A percentile compares a stretch with the other conserved stretches of the same genome.
These are phyloP conservation scores for Taenioides sp. DNA, from an alignment of 2,797 vertebrate species.

Conservation along the genomic window DNA sequence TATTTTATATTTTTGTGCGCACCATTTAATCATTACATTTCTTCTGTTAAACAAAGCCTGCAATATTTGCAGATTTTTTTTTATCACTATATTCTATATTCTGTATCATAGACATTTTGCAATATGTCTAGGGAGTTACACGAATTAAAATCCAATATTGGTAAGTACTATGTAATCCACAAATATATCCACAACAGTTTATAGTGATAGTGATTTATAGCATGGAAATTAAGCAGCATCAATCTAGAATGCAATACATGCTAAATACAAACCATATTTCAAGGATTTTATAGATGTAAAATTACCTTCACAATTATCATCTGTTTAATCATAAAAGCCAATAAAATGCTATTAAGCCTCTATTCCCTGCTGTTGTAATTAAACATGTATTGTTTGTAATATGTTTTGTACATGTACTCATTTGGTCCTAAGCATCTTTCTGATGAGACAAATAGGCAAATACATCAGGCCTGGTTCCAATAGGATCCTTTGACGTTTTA, in stretches of 20 bases:
- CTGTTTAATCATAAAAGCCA: neutral
- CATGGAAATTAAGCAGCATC: neutral
- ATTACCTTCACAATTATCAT: neutral
- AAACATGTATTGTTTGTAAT: neutral
- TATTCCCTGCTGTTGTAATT: neutral
- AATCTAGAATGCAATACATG: neutral
- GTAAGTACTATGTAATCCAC: neutral
- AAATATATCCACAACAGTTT: too few species aligned
- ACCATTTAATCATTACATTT: too few species aligned
- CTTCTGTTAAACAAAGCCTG: too few species aligned
- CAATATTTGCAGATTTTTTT: too few species aligned
- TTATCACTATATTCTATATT: too few species aligned
- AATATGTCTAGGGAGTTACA: neutral
- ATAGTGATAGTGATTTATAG: too few species aligned
- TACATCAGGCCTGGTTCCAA: neutral
- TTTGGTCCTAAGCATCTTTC: neutral
- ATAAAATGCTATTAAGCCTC: neutral
- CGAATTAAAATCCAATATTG: neutral
- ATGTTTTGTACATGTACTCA: neutral
- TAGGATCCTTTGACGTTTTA: neutral
- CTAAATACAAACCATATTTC: neutral
- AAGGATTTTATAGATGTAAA: neutral
- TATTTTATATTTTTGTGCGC: too few species aligned
- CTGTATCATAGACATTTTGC: too few species aligned
- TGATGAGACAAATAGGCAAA: slow-evolving; percentile 2